Evolutionary conservation across 2,888 invertebrate species (phyloP), one percentile per base, ranked within the genome.

Genomic region (Callimorpha dominula): DNA sequence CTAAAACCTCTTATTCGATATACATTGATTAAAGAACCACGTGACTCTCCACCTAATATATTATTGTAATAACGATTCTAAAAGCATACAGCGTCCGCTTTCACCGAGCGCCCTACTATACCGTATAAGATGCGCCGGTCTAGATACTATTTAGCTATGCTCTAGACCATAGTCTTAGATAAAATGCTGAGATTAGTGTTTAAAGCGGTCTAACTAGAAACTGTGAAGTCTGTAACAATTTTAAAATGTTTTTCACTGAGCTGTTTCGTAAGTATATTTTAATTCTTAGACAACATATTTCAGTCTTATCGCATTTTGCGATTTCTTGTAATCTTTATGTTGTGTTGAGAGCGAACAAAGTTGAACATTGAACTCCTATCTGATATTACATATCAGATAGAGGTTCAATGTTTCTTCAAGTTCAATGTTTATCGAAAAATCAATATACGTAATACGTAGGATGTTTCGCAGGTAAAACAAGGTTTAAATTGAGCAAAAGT

Each of bases 21-120:
- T 65, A 17, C 31, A 17, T 9, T 50, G 40, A 65, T 65, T 11
- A 40, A 40, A 50, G 65, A 60, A 60, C 14, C 40, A 50, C 31
- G 65, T 50, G 50, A 11, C 50, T 65, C 31, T 50, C 40, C 50
- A 9, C 50, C 50, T 17, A 66, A 50, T 17, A 40, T 20, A 14
- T 31, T 52, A n/a, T 40, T 64, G 42, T 15, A 40, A 20, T 52
- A 8, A 42, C 63, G 57, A 60, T 60, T 60, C 20, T 54, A 67
- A 50, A 71, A 68, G 50, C 50, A 57, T 72, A 71, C 42, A 69
- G 50, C 43, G 12, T 40, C 64, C 40, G 73, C 81, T 81, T 81
- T 83, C 79, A 79, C 81, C 62, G 50, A n/a, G 57, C 72, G 69
- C 65, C 60, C 67, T 73, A 74, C 70, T 71, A 62, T 54, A 68